Conservation (phyloP, 2,888 invertebrate genomes). For the Oscheius sp. region DNA sequence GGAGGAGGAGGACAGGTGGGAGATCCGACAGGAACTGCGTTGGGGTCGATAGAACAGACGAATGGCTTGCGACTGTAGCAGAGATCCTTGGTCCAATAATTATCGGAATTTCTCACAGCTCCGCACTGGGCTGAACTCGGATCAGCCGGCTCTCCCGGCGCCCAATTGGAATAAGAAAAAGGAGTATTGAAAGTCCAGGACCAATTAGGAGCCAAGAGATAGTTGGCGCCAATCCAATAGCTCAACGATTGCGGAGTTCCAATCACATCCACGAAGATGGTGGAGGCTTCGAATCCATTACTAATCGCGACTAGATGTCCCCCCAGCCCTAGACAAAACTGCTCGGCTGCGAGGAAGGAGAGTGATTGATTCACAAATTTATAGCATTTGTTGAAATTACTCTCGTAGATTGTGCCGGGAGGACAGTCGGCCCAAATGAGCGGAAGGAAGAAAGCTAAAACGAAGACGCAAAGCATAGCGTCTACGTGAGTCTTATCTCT, state of each 20-base stretch:
- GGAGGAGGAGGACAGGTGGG: no score
- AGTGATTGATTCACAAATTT: not conserved
- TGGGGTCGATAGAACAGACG: not conserved
- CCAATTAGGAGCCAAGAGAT: not conserved
- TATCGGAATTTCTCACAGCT: not conserved
- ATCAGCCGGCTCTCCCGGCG: not conserved
- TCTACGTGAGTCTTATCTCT: no score
- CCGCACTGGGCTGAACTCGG: not conserved
- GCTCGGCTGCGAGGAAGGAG: not conserved
- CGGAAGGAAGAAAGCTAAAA: no score
- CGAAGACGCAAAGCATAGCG: no score
- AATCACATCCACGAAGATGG: no score
- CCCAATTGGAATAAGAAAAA: not conserved
- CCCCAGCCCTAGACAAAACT: not conserved
- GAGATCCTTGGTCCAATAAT: not conserved
- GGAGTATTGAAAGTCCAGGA: not conserved
- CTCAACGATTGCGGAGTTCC: not conserved
- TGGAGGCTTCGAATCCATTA: not conserved
- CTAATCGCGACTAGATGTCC: not conserved
- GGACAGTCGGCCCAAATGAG: not conserved
- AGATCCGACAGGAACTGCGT: no score
- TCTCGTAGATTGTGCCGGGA: not conserved
- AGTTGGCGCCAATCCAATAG: not conserved
- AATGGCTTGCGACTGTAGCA: not conserved
- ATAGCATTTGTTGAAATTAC: not conserved